Base-by-base conservation (phyloP, 2,888 invertebrate species). In the Melieria picta region DNA sequence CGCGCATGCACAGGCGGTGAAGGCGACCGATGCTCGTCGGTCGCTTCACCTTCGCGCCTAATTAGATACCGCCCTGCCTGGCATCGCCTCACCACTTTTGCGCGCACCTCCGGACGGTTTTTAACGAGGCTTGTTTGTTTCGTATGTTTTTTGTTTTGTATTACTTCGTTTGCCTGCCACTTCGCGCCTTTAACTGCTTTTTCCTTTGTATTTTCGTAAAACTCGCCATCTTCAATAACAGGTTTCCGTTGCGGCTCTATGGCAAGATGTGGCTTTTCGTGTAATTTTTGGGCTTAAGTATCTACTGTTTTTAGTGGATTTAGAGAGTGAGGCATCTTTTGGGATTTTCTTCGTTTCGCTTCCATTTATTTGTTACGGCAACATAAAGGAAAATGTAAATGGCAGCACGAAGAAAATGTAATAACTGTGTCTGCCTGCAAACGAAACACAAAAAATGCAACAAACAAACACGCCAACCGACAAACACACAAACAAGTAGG, bases 201-300 rank as follows among this genome's bases (percentile, higher is more conserved):
- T 30, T 30, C 30, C 30, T 30, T 30, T 7, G 52, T 52, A 52
- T 5, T 45, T 61, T 61, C 61, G 4, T 45, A 43, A 30, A 30
- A 30, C 30, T 1, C 30, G 30, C 30, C 45, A 42, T 13, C 61
- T 61, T 61, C 42, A 61, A 61, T 61, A 61, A 61, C 61, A 61
- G 61, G 61, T 61, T 61, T 61, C 45, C 43, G 6, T 42, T 30
- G 2, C 30, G 30, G 30, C 30, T 30, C 10, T 7, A 52, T n/a
- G 13, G 52, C 9, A 11, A 50, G 7, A 50, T 52, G 11, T 52
- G 11, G 5, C 13, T 52, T 43, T 58, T 58, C 16, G 11, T 5
- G 43, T 61, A 11, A 45, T 61, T 42, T 43, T 43, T 58, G 58
- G 16, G 42, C 45, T 43, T 45, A 10, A 6, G 42, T 13, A 45